phyloP scores from a whole-genome alignment of 2,797 vertebrate species.

The Anisognathus igniventris region DNA sequence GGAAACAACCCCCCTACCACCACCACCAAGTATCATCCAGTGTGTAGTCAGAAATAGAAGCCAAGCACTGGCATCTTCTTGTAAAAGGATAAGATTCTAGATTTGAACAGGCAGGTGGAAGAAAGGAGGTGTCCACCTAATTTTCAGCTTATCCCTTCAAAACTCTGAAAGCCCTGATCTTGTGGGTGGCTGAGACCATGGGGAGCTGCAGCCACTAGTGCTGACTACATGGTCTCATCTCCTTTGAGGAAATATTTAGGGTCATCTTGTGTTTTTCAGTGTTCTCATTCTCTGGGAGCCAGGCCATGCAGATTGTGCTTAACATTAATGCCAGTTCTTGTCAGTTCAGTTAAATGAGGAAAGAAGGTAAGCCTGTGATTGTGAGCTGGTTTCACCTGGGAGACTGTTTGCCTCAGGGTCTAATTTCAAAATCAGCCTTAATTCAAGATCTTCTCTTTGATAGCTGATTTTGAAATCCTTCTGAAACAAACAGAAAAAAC shows the following conservation, averaged over 20 bases:
- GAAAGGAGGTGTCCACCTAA: not conserved
- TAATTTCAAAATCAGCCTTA: not conserved
- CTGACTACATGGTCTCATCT: not conserved
- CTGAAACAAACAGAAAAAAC: not conserved
- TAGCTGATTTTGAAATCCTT: not conserved
- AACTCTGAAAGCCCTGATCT: not conserved
- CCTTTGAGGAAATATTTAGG: not conserved
- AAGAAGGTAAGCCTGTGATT: not conserved
- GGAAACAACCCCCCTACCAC: rapidly evolving
- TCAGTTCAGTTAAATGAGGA: not conserved
- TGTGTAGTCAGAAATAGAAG: not conserved
- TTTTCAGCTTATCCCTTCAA: not conserved
- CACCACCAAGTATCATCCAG: not conserved
- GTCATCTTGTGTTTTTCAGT: not conserved
- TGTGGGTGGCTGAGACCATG: not conserved
- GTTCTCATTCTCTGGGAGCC: not conserved
- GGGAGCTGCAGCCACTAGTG: not conserved
- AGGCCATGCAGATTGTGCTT: not conserved
- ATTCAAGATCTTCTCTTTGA: not conserved
- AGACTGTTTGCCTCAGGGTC: not conserved
- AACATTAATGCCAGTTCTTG: not conserved
- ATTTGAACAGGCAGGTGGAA: not conserved
- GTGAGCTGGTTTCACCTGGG: not conserved
- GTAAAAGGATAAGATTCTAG: not conserved
- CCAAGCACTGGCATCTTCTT: not conserved